phyloP scores from a whole-genome alignment of 1,140 invertebrate genomes.

The Zophobas morio region DNA sequence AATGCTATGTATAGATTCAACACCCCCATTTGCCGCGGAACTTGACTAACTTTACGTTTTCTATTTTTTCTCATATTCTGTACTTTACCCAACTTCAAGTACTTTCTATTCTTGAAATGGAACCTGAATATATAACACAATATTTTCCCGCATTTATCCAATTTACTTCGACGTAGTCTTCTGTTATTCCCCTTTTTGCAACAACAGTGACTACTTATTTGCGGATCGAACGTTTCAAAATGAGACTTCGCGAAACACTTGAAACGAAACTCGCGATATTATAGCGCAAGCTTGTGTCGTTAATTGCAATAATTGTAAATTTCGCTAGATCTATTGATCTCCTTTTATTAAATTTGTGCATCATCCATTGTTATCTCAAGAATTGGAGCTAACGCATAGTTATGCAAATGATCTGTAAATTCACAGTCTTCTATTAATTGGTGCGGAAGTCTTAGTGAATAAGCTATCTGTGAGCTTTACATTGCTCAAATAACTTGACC shows the following conservation, averaged over 20 bases:
- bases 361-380: slow-evolving; percentile 50
- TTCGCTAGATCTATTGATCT: slow-evolving; percentile 40
- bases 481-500: slow-evolving; percentile 53
- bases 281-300: slow-evolving; percentile 14
- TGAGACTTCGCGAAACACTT: background rate
- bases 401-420: slow-evolving; percentile 52
- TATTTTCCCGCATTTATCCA: slow-evolving; percentile 28
- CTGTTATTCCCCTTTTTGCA: slow-evolving; percentile 11
- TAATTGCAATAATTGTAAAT: slow-evolving; percentile 31
- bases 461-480: slow-evolving; percentile 50
- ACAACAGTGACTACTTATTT: background rate
- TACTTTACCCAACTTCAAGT: slow-evolving; percentile 14
- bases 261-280: background rate
- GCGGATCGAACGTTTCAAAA: too few relatives aligned
- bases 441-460: slow-evolving; percentile 51
- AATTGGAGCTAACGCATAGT: slow-evolving; percentile 51
- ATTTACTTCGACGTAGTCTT: slow-evolving; percentile 21
- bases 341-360: slow-evolving; percentile 44
- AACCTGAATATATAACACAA: slow-evolving; percentile 34
- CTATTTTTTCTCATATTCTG: slow-evolving; percentile 41
- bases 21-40: slow-evolving; percentile 37
- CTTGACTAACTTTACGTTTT: slow-evolving; percentile 39
- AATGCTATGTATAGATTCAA: slow-evolving; percentile 49
- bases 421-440: slow-evolving; percentile 53
- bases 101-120: slow-evolving; percentile 8